Evolutionary conservation across 2,113 vertebrate species (phyloP), one percentile per base, ranked within the genome.

Genomic region (Apaloderma vittatum): DNA sequence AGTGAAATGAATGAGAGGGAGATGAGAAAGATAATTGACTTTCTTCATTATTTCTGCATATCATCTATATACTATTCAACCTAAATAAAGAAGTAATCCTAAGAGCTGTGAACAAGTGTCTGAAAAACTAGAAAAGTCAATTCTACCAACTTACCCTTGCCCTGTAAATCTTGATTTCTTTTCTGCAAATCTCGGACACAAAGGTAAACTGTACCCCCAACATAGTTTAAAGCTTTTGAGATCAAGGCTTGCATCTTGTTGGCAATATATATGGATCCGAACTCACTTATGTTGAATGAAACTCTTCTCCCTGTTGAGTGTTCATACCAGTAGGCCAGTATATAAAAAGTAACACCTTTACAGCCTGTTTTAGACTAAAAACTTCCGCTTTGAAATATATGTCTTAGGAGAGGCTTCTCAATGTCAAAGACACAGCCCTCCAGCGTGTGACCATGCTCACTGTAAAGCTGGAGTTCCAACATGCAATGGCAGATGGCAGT

Each of bases 321-420:
- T 92, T 90, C 3, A 1, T 63, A 82, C 52, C 16, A 51, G 30
- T 86, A 74, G 43, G 48, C 36, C 21, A 40, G 81, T 90, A 58
- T 40, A 67, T 55, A 67, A 92, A 54, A 91, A 51, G 40, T 49
- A 93, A 81, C 46, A 81, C 10, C 36, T 92, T 94, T 90, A 88
- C 29, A 46, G 29, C 29, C 37, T 88, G 6, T 49, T 88, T 88
- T 82, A 75, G 88, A 88, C 55, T 5, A 67, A 92, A 86, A 65
- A 2, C 52, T 18, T 70, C 20, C 45, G 49, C 23, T 55, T 79
- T 95, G 78, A 92, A 86, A 75, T 86, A 26, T 5, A 15, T 0
- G 2, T 61, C 57, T 55, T 71, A 52, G 58, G 49, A 92, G 57
- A 83, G 36, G 54, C 10, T 88, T 37, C 66, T 75, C 52, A 51